phyloP scores from a whole-genome alignment of 2,797 vertebrate species.

The Hipposideros larvatus region DNA sequence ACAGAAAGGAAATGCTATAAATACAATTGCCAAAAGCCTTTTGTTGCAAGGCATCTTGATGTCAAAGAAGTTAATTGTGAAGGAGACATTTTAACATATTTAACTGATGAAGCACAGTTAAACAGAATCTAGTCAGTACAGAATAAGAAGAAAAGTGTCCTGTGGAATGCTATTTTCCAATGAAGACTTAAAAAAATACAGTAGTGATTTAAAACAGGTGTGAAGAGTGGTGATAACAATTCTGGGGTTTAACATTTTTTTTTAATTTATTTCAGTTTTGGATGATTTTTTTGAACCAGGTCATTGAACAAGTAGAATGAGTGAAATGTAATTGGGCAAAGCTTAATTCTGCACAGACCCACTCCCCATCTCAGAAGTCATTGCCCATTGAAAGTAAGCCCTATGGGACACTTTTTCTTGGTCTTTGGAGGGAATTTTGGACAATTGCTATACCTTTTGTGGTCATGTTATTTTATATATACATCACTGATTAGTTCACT shows the following conservation, averaged over 20 bases:
- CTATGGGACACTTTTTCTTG: fast-evolving
- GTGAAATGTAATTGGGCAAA: too few species aligned
- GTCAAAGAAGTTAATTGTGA: neutral
- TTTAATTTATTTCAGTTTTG: neutral
- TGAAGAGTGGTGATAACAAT: neutral
- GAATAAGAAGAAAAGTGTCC: neutral
- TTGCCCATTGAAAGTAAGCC: neutral
- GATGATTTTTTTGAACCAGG: neutral
- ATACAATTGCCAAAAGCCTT: neutral
- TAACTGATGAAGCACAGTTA: neutral
- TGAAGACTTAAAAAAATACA: neutral
- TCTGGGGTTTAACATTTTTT: neutral
- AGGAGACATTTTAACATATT: neutral
- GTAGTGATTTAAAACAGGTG: neutral
- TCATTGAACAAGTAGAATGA: neutral
- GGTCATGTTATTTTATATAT: neutral
- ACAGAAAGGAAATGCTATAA: neutral
- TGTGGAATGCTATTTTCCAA: neutral
- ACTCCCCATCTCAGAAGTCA: neutral
- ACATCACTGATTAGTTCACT: neutral
- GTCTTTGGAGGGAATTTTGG: neutral
- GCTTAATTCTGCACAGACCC: neutral
- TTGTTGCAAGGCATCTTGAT: neutral
- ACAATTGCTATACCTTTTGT: neutral
- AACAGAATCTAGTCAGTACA: neutral